Evolutionary conservation across 1,140 invertebrate species (phyloP).

Genomic region (Stegodyphus mimosarum): DNA sequence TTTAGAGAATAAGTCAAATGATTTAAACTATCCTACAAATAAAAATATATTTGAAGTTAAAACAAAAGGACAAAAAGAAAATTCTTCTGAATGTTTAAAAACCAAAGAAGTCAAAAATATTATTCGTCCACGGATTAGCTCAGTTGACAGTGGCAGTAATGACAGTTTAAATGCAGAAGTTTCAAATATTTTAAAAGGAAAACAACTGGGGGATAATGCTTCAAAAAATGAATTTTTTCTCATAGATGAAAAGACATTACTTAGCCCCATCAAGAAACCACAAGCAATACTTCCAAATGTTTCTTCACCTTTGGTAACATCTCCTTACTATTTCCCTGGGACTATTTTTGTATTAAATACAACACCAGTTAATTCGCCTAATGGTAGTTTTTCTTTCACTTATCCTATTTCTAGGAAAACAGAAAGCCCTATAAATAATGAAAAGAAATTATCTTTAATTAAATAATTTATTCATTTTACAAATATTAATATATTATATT

Average conservation of each 20-base stretch:
- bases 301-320: slow-evolving; percentile 17
- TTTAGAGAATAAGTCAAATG: too few species aligned
- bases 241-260: slow-evolving; percentile 38
- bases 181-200: slow-evolving; percentile 24
- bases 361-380: background rate
- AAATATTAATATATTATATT: too few species aligned
- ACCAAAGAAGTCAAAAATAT: too few species aligned
- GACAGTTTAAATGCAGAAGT: slow-evolving; percentile 46
- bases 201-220: background rate
- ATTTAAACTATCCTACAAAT: too few species aligned
- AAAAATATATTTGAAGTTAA: too few species aligned
- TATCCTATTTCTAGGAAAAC: too few species aligned
- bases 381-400: too few species aligned
- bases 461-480: too few species aligned
- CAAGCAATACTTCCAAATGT: background rate
- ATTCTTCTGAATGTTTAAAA: too few species aligned
- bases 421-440: too few species aligned
- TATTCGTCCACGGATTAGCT: background rate
- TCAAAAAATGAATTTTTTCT: slow-evolving; percentile 4
- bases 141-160: slow-evolving; percentile 17
- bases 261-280: slow-evolving; percentile 42
- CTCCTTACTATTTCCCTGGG: slow-evolving; percentile 16
- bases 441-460: too few species aligned
- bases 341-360: slow-evolving; percentile 16
- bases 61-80: too few species aligned